Evolutionary conservation across 2,888 invertebrate species (phyloP).

Genomic region (Catotricha subobsoleta): DNA sequence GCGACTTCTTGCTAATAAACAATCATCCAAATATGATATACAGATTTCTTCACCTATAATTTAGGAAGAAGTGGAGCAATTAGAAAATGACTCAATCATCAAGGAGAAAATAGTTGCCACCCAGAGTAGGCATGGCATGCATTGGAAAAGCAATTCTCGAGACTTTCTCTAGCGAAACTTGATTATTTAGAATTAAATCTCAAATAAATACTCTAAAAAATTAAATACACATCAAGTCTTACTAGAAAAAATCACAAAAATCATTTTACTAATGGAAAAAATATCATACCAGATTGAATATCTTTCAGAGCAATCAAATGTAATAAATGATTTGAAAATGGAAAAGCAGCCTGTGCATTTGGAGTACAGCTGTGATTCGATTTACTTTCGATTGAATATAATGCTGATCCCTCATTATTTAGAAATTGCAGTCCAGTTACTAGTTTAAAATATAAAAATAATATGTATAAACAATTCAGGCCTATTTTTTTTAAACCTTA

Average conservation of each 20-base stretch:
- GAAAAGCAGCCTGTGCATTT: slow-evolving; percentile 72
- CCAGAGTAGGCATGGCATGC: no score
- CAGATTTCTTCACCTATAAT: slow-evolving; percentile 68
- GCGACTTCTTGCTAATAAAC: slow-evolving; percentile 57
- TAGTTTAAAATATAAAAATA: slow-evolving; percentile 10
- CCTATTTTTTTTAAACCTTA: slow-evolving; percentile 22
- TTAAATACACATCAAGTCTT: no score
- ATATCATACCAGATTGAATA: slow-evolving; percentile 35
- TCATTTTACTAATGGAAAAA: no score
- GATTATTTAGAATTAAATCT: no score
- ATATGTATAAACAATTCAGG: neutral
- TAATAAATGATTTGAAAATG: slow-evolving; percentile 59
- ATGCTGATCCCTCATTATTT: slow-evolving; percentile 82
- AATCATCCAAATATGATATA: slow-evolving; percentile 81
- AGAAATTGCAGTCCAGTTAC: slow-evolving; percentile 44
- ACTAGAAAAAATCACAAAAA: no score
- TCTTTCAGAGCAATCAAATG: slow-evolving; percentile 51
- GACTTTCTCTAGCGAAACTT: no score
- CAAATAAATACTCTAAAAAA: no score
- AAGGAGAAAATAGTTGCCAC: no score
- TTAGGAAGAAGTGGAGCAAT: no score
- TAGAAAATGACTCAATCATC: no score
- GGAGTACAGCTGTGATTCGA: slow-evolving; percentile 87
- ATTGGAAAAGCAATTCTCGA: no score
- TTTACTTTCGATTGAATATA: slow-evolving; percentile 70